Base-by-base conservation (phyloP, 2,113 vertebrate genomes). In the Saccopteryx bilineata region DNA sequence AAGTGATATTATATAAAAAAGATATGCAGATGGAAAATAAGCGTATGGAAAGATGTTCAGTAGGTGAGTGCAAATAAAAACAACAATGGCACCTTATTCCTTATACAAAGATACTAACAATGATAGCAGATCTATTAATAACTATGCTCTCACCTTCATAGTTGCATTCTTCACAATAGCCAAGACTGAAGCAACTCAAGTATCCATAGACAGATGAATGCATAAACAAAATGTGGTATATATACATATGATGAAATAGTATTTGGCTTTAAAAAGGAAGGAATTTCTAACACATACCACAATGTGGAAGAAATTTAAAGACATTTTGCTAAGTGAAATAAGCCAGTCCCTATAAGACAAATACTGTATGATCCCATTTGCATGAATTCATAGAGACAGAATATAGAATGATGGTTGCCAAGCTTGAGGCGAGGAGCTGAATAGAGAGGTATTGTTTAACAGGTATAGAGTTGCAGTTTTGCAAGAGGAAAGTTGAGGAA, bases 351-450 rank as follows among this genome's bases (percentile, higher is more conserved):
- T 39, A 90, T 90, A 81, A 26, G 46, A 52, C 18, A 83, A 28
- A 89, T 48, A 33, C 15, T 9, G 2, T 28, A 19, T 56, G 26
- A 54, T 24, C n/a, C 50, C 52, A 63, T 19, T 68, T 23, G 33
- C 7, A 50, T 52, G 23, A 84, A 39, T 65, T 63, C 54, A 58
- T 10, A 21, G 33, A 69, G 23, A 90, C 56, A 71, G 19, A 88
- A 39, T 21, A 50, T 19, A 56, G 33, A 81, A 61, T 39, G 4
- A 8, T 33, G 28, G 5, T 48, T 19, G 2, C 10, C 2, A 48
- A 3, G 52, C 23, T 1, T 61, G 39, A 39, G 7, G 19, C 33
- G 28, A 2, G 11, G 6, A 15, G 7, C 9, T 11, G 2, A 68
- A 19, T 28, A 3, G 31, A 2, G n/a, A 48, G 13, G 13, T 79